These are phyloP conservation scores for Helarctos malayanus DNA, from an alignment of 2,797 vertebrate species.

Conservation along the genomic window DNA sequence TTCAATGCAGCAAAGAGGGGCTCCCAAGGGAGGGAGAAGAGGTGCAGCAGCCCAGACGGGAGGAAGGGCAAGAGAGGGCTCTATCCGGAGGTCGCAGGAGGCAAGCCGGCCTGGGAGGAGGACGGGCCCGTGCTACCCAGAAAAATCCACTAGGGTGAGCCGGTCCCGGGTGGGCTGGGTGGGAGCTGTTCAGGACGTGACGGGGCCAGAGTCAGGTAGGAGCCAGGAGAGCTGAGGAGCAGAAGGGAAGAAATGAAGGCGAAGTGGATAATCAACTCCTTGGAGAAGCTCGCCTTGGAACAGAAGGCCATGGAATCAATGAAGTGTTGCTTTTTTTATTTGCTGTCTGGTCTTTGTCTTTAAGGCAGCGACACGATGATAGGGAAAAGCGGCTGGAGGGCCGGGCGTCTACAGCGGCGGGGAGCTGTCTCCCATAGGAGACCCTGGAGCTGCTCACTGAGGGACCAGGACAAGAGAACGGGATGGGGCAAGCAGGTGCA, in stretches of 20 bases:
- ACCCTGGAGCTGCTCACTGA: neutral
- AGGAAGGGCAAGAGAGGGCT: neutral
- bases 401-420: too few relatives aligned
- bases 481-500: too few relatives aligned
- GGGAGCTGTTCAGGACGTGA: neutral
- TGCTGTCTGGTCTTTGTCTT: neutral
- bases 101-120: too few relatives aligned
- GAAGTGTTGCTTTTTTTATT: neutral
- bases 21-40: neutral
- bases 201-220: neutral
- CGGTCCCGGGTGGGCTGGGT: neutral
- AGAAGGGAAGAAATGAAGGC: neutral
- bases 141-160: neutral
- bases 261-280: neutral
- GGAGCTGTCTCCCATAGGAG: neutral
- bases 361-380: neutral
- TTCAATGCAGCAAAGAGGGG: neutral
- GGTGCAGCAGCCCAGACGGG: neutral
- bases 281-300: neutral
- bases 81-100: neutral
- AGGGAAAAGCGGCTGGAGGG: neutral
- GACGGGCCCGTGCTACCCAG: too few relatives aligned
- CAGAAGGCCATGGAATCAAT: neutral
- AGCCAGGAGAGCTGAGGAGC: neutral
- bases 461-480: neutral